Conservation (phyloP, 1,140 invertebrate species). For the Centruroides vittatus region DNA sequence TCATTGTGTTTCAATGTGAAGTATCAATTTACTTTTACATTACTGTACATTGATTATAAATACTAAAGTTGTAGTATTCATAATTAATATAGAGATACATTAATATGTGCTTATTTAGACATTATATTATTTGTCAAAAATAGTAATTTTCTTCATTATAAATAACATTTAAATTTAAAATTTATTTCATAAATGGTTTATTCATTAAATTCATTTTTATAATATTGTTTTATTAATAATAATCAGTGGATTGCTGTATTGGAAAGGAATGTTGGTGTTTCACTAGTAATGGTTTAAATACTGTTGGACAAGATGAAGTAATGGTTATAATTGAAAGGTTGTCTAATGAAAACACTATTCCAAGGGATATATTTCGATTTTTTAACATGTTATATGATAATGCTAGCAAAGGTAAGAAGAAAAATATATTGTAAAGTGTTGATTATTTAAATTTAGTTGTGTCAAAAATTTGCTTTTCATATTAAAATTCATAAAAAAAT, state of each 20-base stretch:
- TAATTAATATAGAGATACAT: too few species aligned
- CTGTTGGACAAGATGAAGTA: constrained; percentile 74
- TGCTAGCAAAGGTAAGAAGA: constrained; percentile 49
- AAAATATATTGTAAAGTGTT: not conserved
- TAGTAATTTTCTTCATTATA: too few species aligned
- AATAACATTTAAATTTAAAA: too few species aligned
- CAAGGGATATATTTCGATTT: constrained; percentile 61
- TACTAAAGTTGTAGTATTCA: too few species aligned
- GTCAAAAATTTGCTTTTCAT: too few species aligned
- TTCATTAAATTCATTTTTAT: not conserved
- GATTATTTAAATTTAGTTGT: not conserved
- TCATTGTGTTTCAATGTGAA: too few species aligned
- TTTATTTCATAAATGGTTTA: not conserved
- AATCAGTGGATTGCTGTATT: constrained; percentile 63
- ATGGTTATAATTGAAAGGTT: constrained; percentile 61
- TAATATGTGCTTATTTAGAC: too few species aligned
- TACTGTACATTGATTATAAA: too few species aligned
- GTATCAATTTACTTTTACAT: too few species aligned
- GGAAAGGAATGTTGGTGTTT: constrained; percentile 67
- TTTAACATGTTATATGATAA: constrained; percentile 59
- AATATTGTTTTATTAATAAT: not conserved
- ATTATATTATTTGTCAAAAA: too few species aligned
- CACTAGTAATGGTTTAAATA: constrained; percentile 57
- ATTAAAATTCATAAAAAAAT: too few species aligned
- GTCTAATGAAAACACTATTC: constrained; percentile 48